Base-by-base conservation (phyloP, 2,797 vertebrate species). In the Gallinago solitaria region DNA sequence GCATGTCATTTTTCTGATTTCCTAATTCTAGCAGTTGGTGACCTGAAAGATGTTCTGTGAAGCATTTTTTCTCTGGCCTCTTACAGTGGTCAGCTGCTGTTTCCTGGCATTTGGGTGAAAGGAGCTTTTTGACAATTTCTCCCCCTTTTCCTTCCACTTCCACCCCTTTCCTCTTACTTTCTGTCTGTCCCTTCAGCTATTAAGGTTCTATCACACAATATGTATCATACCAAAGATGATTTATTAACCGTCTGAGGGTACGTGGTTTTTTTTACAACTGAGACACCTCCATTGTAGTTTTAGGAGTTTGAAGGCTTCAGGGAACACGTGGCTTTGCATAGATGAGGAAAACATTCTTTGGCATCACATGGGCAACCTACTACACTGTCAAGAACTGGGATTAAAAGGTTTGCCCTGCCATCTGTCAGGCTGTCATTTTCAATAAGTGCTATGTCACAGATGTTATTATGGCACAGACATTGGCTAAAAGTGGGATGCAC, bases 351-450 rank as follows among this genome's bases (percentile, higher is more conserved):
- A 83, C 15, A 12, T 83, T 93, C 32, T 81, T 70, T 73, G 83
- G 41, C 69, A 87, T 96, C 76, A 88, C 69, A 83, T 83, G 45
- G 81, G 37, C 65, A 68, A 61, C 50, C 14, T 69, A 41, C 33
- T 85, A 28, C 4, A 4, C 65, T 93, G 73, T 88, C 1, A 20
- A 80, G 80, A 94, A 33, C 61, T 61, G 39, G 69, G 77, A 86
- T 95, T 91, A 94, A 94, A 93, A 39, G 32, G 69, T 88, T 94
- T 96, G 65, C 77, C 69, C 61, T 95, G 37, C 83, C 83, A 90
- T 95, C 90, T 91, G 77, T 95, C 91, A 86, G 65, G 53, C 83
- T 95, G 90, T 95, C 93, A 90, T 93, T 91, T 95, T 90, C 83
- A 90, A 93, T 95, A 83, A 95, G 86, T 69, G 25, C 76, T 47